phyloP scores from a whole-genome alignment of 2,113 vertebrate species.

The Passer domesticus region DNA sequence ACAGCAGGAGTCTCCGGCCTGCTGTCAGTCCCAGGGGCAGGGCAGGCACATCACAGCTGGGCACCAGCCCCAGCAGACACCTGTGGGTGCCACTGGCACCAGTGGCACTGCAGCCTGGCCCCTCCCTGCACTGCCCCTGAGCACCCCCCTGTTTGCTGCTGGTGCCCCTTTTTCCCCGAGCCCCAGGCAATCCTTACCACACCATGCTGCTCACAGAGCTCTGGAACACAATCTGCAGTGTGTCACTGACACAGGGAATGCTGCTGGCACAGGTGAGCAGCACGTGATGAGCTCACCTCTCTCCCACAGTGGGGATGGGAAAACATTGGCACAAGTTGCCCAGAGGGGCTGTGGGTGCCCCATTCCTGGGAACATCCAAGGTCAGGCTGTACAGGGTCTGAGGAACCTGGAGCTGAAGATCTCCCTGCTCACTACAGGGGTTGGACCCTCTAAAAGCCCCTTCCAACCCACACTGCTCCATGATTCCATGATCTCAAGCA shows the following conservation, averaged over 20 bases:
- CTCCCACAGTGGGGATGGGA: too few relatives aligned
- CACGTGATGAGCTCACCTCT: rapidly evolving
- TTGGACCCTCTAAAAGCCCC: background rate
- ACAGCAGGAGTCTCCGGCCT: background rate
- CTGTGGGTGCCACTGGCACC: rapidly evolving
- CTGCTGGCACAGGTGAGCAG: background rate
- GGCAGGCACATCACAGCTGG: background rate
- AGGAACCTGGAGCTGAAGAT: background rate
- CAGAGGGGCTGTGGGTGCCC: background rate
- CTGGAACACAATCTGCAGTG: background rate
- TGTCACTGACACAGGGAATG: background rate
- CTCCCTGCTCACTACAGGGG: background rate
- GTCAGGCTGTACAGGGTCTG: background rate
- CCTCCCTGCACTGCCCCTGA: background rate
- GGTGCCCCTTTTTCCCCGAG: background rate
- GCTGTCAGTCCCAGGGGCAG: rapidly evolving
- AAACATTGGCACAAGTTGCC: background rate
- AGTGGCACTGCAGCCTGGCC: background rate
- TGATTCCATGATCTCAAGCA: background rate
- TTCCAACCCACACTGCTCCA: background rate
- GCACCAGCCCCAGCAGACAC: background rate
- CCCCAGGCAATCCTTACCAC: background rate
- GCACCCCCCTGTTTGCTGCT: background rate
- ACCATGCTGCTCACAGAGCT: rapidly evolving
- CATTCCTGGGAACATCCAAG: background rate